phyloP scores from a whole-genome alignment of 2,113 vertebrate species.

The Mastomys coucha region DNA sequence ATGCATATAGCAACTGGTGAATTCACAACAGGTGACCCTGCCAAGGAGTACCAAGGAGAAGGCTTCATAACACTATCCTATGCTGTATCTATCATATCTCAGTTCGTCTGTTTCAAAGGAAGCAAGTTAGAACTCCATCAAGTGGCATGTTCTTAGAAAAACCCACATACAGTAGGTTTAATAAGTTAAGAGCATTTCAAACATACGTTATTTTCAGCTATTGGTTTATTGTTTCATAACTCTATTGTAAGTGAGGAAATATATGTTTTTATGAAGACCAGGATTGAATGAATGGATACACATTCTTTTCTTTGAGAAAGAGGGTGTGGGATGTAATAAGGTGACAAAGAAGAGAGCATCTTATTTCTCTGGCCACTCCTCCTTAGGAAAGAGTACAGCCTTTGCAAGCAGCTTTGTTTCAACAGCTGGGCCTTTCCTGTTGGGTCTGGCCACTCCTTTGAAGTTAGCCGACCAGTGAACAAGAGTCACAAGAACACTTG shows the following conservation, averaged over 20 bases:
- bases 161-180: background rate
- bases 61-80: rapidly evolving
- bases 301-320: background rate
- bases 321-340: background rate
- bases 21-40: background rate
- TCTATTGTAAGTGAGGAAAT: background rate
- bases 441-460: background rate
- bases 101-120: background rate
- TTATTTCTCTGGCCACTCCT: rapidly evolving
- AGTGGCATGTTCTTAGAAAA: background rate
- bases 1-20: background rate
- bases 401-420: rapidly evolving
- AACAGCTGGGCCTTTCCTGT: background rate
- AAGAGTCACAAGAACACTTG: background rate
- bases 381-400: rapidly evolving
- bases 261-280: background rate
- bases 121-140: background rate
- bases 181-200: background rate
- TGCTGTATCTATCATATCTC: too few species aligned
- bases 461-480: background rate
- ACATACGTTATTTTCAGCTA: background rate
- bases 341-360: background rate
- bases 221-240: background rate
- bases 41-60: background rate
- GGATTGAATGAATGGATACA: background rate